Evolutionary conservation across 2,888 invertebrate genomes (phyloP).

Genomic region (Pollenia amentaria): DNA sequence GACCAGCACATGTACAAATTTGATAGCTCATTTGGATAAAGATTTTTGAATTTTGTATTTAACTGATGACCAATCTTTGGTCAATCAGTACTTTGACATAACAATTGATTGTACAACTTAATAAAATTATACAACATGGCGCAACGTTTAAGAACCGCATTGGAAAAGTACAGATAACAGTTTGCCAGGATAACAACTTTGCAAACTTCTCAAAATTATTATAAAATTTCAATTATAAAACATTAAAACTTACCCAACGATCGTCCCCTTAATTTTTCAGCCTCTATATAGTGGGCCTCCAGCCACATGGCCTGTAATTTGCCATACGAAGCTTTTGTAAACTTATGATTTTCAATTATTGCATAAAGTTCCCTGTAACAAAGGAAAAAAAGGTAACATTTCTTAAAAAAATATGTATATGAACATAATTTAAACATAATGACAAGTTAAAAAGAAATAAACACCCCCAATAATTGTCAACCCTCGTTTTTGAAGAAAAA

Average conservation of each 20-base stretch:
- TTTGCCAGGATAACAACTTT: too few species aligned
- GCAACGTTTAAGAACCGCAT: too few species aligned
- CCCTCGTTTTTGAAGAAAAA: constrained; percentile 40
- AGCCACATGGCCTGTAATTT: constrained; percentile 97
- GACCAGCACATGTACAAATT: too few species aligned
- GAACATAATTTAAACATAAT: constrained; percentile 39
- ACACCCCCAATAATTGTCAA: constrained; percentile 54
- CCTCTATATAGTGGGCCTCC: constrained; percentile 97
- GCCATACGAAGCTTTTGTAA: constrained; percentile 94
- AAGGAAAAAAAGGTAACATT: constrained; percentile 39
- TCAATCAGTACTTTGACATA: too few species aligned
- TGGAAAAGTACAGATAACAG: too few species aligned
- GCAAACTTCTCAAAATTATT: too few species aligned
- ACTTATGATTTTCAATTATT: constrained; percentile 95
- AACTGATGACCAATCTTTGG: too few species aligned
- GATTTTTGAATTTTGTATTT: too few species aligned
- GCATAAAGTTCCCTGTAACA: constrained; percentile 90
- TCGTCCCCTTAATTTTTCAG: constrained; percentile 94
- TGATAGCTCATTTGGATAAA: too few species aligned
- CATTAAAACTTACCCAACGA: constrained; percentile 87
- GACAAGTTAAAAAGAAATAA: constrained; percentile 9
- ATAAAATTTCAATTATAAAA: too few species aligned
- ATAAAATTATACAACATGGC: too few species aligned
- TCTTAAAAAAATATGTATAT: constrained; percentile 26
- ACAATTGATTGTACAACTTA: too few species aligned